These are phyloP conservation scores for Epinephelus fuscoguttatus DNA, from an alignment of 2,113 vertebrate genomes.

Conservation along the genomic window DNA sequence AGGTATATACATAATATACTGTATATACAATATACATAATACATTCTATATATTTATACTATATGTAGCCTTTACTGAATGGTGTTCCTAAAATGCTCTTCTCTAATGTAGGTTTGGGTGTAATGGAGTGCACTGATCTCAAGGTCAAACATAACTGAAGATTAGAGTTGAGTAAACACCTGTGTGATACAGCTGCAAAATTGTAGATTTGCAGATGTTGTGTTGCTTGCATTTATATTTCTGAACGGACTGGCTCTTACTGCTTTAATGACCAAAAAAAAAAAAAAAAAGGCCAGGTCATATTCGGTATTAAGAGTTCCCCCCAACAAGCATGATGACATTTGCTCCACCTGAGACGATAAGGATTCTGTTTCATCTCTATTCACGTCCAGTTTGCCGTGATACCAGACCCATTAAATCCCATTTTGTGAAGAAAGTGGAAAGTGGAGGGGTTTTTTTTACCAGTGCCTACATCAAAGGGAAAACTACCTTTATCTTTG, in stretches of 20 bases:
- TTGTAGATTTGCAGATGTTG: no score
- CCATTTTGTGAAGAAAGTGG: constrained; percentile 14
- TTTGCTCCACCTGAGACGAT: constrained; percentile 20
- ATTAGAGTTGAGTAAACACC: neutral
- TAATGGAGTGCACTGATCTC: neutral
- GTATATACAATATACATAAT: no score
- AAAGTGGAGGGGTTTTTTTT: neutral
- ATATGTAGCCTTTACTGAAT: neutral
- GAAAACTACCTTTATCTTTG: constrained; percentile 54
- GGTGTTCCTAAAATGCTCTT: neutral
- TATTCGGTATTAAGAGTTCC: neutral
- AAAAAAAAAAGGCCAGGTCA: neutral
- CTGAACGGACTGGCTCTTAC: neutral
- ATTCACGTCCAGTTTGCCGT: neutral
- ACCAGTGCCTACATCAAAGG: constrained; percentile 37
- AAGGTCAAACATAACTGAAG: neutral
- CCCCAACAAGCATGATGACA: neutral
- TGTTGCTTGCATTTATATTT: neutral
- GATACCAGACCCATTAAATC: constrained; percentile 34
- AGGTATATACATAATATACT: no score
- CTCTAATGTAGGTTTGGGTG: neutral
- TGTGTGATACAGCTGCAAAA: neutral
- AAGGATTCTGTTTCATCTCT: constrained; percentile 36
- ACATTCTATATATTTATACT: no score
- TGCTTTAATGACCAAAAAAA: neutral